These are phyloP conservation scores for Cirrhinus molitorella DNA, from an alignment of 2,797 vertebrate species.

Conservation along the genomic window DNA sequence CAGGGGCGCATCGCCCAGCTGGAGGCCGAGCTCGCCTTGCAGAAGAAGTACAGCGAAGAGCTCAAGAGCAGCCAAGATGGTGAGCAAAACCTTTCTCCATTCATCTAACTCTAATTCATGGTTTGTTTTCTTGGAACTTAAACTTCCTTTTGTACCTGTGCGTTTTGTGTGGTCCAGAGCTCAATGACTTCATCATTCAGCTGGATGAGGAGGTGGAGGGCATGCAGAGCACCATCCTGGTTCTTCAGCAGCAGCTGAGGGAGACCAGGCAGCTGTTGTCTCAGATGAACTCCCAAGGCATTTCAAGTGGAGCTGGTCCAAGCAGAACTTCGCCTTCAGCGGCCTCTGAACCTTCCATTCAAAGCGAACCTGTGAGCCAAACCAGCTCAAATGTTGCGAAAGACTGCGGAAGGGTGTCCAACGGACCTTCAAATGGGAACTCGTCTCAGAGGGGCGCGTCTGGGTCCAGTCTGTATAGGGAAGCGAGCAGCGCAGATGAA, in stretches of 20 bases:
- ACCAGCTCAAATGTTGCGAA: constrained; percentile 82
- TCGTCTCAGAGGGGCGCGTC: constrained; percentile 90
- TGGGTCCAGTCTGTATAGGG: constrained; percentile 90
- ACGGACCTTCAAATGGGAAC: constrained; percentile 94
- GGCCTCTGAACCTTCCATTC: constrained; percentile 78
- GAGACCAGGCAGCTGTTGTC: constrained; percentile 84
- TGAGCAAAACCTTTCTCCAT: constrained; percentile 75
- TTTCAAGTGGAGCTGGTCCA: constrained; percentile 73
- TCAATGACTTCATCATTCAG: constrained; percentile 92
- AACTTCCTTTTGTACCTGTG: background rate
- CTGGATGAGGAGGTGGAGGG: constrained; percentile 90
- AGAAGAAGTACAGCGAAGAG: constrained; percentile 99
- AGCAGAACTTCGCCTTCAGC: constrained; percentile 77
- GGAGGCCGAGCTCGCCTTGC: constrained; percentile 98
- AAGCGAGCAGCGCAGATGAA: constrained; percentile 92
- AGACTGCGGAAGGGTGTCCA: constrained; percentile 93
- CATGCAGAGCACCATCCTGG: constrained; percentile 90
- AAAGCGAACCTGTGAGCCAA: constrained; percentile 82
- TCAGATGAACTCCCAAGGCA: constrained; percentile 82
- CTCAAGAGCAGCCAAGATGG: constrained; percentile 99
- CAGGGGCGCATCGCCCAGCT: constrained; percentile 99
- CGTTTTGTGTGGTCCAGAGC: constrained; percentile 62
- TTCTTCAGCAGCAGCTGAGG: constrained; percentile 88
- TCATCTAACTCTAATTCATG: background rate
- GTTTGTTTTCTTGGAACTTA: constrained; percentile 54